phyloP scores from a whole-genome alignment of 2,797 vertebrate genomes.

The Sebastes umbrosus region DNA sequence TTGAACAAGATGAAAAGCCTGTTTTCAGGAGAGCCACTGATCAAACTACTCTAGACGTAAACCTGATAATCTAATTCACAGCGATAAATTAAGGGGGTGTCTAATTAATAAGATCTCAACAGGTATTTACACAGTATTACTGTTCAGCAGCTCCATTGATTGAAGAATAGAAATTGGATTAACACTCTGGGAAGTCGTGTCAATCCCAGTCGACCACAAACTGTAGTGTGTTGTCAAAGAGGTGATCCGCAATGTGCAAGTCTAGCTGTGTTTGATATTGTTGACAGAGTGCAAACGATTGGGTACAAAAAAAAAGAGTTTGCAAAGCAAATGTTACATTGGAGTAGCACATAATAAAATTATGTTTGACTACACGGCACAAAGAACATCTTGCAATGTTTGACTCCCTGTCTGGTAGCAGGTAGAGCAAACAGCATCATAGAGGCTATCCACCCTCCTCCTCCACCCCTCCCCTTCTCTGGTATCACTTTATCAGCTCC shows the following conservation, averaged over 20 bases:
- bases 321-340: neutral
- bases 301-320: neutral
- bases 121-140: neutral
- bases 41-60: neutral
- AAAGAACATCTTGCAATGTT: slow-evolving; percentile 14
- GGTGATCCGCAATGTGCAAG: neutral
- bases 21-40: neutral
- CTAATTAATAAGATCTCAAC: slow-evolving; percentile 27
- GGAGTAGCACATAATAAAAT: neutral
- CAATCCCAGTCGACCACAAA: neutral
- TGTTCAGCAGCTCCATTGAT: neutral
- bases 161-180: slow-evolving; percentile 16
- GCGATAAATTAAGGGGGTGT: slow-evolving; percentile 14
- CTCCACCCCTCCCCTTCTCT: neutral
- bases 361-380: neutral
- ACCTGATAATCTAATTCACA: slow-evolving; percentile 24
- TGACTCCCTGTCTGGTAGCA: slow-evolving; percentile 3
- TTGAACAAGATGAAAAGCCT: neutral
- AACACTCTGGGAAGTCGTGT: neutral
- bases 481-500: slow-evolving; percentile 1
- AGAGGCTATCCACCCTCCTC: neutral
- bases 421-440: slow-evolving; percentile 27
- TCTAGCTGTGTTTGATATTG: neutral
- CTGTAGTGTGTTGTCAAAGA: neutral
- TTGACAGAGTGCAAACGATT: neutral